Base-by-base conservation (phyloP, 2,113 vertebrate genomes). In the Malaclemys terrapin region DNA sequence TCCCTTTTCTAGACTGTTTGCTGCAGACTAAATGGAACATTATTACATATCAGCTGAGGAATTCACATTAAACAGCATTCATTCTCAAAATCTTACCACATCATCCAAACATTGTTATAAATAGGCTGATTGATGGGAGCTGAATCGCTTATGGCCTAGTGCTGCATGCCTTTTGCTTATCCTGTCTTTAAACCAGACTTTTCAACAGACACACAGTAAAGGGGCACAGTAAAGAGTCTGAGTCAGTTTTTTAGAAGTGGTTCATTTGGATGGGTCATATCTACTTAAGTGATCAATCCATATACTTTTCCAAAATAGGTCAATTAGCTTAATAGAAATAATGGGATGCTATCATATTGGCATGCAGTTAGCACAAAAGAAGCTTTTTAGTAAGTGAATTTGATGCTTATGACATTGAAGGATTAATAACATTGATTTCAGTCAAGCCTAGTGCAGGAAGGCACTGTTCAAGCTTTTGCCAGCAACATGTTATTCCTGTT, bases 291-390 rank as follows among this genome's bases (percentile, higher is more conserved):
- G 95, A 96, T 95, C 59, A 95, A 97, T 96, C 97, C n/a, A 92
- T 83, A 87, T 94, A 94, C 80, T 95, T 96, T 91, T 87, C 96
- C 19, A 97, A 96, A 96, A 96, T 95, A 91, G 88, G 85, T 82
- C 96, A 97, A 97, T 97, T 96, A 90, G 90, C 88, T 92, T 96
- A 97, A 96, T 96, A 57, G 90, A 96, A 97, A 97, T 22, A 94
- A 97, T 96, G 91, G 95, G 94, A 59, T 57, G 85, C 94, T 95
- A 82, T 93, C 24, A 12, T 97, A 97, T 97, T 96, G 91, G 81
- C 90, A 96, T 96, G 49, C 31, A 9, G 84, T 92, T 96, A 82
- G 62, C 95, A 95, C 35, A 93, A 88, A 97, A 96, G 86, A 72
- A 82, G 79, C 52, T 62, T 93, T 96, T 97, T 96, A 92, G n/a